Evolutionary conservation across 2,797 vertebrate species (phyloP).

Genomic region (Tolypeutes matacus): DNA sequence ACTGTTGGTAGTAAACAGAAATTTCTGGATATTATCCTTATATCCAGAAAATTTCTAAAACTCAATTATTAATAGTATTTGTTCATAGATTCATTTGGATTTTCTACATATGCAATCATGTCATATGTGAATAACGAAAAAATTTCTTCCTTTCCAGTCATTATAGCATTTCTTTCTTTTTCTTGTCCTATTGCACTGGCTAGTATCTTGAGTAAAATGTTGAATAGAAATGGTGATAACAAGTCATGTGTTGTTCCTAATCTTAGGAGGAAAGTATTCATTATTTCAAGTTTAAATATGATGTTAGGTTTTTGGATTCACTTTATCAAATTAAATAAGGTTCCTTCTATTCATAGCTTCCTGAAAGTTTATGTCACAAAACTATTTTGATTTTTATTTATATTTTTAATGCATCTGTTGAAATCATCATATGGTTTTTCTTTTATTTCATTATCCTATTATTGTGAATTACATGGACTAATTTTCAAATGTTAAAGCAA

Average conservation of each 20-base stretch:
- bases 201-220: background rate
- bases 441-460: background rate
- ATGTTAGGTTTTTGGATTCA: background rate
- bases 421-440: background rate
- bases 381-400: background rate
- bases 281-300: background rate
- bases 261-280: background rate
- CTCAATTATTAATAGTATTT: background rate
- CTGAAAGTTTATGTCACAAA: background rate
- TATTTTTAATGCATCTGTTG: background rate
- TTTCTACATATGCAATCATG: background rate
- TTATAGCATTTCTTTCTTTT: background rate
- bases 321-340: background rate
- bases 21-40: background rate
- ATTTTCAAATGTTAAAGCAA: slow-evolving; percentile 36
- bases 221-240: background rate
- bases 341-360: slow-evolving; percentile 1
- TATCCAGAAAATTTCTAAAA: slow-evolving; percentile 2
- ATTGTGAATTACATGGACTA: background rate
- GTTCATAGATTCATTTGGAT: background rate
- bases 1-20: background rate
- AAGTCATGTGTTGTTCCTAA: background rate
- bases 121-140: background rate
- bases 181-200: background rate
- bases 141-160: background rate